Conservation (phyloP, 2,888 invertebrate species). For the Drosophila niveifrons region DNA sequence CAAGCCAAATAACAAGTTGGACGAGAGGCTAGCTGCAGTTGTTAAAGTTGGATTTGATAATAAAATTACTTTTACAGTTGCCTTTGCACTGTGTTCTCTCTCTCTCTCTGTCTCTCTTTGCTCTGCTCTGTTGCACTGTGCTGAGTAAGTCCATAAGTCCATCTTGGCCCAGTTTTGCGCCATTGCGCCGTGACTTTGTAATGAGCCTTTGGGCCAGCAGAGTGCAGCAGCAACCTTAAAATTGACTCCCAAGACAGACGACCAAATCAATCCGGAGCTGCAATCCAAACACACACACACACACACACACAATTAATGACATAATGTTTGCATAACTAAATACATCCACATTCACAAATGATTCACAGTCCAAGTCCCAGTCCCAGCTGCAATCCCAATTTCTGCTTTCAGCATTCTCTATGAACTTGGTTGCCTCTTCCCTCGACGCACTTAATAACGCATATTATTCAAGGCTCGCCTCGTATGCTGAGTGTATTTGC, state of each 20-base stretch:
- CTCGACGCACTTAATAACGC: slow-evolving; percentile 63
- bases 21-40: slow-evolving; percentile 63
- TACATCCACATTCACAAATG: slow-evolving; percentile 13
- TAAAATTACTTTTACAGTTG: slow-evolving; percentile 78
- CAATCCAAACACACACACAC: slow-evolving; percentile 43
- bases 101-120: slow-evolving; percentile 9
- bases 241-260: slow-evolving; percentile 21
- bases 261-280: slow-evolving; percentile 56
- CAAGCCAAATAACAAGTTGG: slow-evolving; percentile 81
- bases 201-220: slow-evolving; percentile 53
- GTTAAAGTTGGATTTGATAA: slow-evolving; percentile 80
- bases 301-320: not conserved
- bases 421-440: slow-evolving; percentile 9
- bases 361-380: slow-evolving; percentile 1
- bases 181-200: slow-evolving; percentile 70
- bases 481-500: slow-evolving; percentile 22
- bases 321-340: slow-evolving; percentile 2
- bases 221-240: slow-evolving; percentile 8
- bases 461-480: slow-evolving; percentile 61
- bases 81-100: slow-evolving; percentile 18
- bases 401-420: slow-evolving; percentile 6
- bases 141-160: slow-evolving; percentile 61
- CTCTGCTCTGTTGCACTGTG: slow-evolving; percentile 10
- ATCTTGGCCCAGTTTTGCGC: slow-evolving; percentile 64
- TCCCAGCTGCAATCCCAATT: slow-evolving; percentile 4